These are phyloP conservation scores for Sander lucioperca DNA, from an alignment of 2,113 vertebrate genomes.

Conservation along the genomic window DNA sequence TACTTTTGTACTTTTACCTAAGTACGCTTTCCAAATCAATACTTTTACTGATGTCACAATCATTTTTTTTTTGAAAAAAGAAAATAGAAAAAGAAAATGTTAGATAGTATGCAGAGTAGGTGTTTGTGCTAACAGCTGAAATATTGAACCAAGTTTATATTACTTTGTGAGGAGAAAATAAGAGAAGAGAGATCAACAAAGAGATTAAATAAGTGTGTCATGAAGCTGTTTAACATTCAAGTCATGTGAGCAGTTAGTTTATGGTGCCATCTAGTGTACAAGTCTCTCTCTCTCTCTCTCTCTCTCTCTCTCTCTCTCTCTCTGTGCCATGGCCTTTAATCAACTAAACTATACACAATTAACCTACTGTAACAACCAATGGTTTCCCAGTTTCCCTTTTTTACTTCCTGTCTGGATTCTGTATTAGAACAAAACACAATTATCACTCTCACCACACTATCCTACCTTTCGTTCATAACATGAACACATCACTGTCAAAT, in stretches of 20 bases:
- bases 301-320: not conserved
- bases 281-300: not conserved
- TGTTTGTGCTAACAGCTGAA: slow-evolving; percentile 1
- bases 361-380: slow-evolving; percentile 1
- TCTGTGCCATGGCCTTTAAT: not conserved
- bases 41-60: not conserved
- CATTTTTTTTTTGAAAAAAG: not conserved
- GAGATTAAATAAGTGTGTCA: not conserved
- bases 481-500: not conserved
- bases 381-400: not conserved
- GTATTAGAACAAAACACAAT: not conserved
- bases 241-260: slow-evolving; percentile 46
- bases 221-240: slow-evolving; percentile 54
- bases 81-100: too few relatives aligned
- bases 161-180: not conserved
- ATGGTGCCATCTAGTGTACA: slow-evolving; percentile 75
- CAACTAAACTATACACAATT: slow-evolving; percentile 11
- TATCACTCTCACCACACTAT: not conserved
- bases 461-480: not conserved
- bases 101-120: not conserved
- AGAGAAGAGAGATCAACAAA: not conserved
- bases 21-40: not conserved
- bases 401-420: slow-evolving; percentile 9
- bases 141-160: not conserved
- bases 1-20: not conserved